phyloP scores from a whole-genome alignment of 2,113 vertebrate genomes.

The Acanthisitta chloris region DNA sequence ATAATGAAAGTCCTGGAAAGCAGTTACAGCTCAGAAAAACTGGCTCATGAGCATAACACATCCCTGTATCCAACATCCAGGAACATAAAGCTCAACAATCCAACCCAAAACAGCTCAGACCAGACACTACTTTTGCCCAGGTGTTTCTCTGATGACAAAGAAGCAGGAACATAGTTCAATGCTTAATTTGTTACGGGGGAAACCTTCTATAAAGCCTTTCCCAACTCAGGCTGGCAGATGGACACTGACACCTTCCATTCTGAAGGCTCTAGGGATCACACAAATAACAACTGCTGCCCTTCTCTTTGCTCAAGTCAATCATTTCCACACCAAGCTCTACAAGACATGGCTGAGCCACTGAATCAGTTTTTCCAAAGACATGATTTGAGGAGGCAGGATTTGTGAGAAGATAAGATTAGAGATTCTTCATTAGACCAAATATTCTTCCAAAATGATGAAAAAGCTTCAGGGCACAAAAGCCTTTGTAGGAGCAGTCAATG shows the following conservation, averaged over 20 bases:
- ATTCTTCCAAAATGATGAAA: neutral
- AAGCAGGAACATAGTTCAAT: neutral
- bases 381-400: neutral
- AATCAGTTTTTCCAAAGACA: neutral
- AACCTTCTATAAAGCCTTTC: neutral
- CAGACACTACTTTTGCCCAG: neutral
- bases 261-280: neutral
- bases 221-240: neutral
- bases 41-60: constrained; percentile 13
- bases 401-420: neutral
- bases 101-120: neutral
- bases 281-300: neutral
- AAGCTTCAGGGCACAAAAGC: neutral
- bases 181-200: neutral
- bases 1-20: constrained; percentile 68
- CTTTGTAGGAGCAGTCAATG: neutral
- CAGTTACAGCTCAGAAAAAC: constrained; percentile 61
- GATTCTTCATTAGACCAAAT: neutral
- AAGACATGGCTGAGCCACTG: neutral
- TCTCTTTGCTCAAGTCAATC: neutral
- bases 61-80: neutral
- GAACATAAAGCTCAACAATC: neutral
- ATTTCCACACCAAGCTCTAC: neutral
- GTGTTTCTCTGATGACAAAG: neutral
- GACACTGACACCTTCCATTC: neutral